Evolutionary conservation across 2,888 invertebrate genomes (phyloP).

Genomic region (Anodontia alba): DNA sequence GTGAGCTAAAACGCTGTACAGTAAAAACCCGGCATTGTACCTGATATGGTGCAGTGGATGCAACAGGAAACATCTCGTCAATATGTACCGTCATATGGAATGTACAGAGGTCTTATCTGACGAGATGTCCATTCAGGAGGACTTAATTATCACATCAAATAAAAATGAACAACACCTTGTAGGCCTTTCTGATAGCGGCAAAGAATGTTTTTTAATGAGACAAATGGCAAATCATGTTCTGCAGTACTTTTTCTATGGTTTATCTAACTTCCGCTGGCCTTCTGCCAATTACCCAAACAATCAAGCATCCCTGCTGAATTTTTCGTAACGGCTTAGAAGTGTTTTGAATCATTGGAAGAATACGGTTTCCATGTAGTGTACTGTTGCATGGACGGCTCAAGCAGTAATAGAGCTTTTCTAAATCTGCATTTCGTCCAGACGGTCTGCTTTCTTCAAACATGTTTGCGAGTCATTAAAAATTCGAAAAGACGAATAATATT

Average conservation of each 20-base stretch:
- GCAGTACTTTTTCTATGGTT: conserved; percentile 14
- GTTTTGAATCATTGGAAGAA: conserved; percentile 16
- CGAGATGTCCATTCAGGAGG: conserved; percentile 8
- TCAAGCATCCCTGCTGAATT: conserved; percentile 31
- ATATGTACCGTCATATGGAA: conserved; percentile 21
- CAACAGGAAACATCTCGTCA: conserved; percentile 9
- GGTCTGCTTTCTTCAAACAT: conserved; percentile 28
- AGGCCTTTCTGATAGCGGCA: conserved; percentile 3
- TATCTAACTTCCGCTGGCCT: conserved; percentile 29
- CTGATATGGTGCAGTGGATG: conserved; percentile 31
- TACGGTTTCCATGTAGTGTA: conserved; percentile 19
- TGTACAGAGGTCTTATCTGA: background rate
- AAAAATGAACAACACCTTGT: conserved; percentile 2
- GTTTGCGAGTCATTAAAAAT: conserved; percentile 24
- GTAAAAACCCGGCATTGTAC: background rate
- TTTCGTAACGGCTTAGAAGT: conserved; percentile 29
- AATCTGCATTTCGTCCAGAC: conserved; percentile 31
- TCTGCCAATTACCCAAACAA: conserved; percentile 29
- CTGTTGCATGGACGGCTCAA: conserved; percentile 27
- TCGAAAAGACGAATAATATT: conserved; percentile 28
- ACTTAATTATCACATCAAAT: background rate
- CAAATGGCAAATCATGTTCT: conserved; percentile 23
- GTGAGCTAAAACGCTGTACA: too few relatives aligned
- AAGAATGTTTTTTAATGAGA: background rate
- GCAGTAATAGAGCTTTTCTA: conserved; percentile 33